Percentiles rank a stretch among this genome's conserved stretches.
Conservation (phyloP, 2,113 vertebrate species). For the Bufo gargarizans region DNA sequence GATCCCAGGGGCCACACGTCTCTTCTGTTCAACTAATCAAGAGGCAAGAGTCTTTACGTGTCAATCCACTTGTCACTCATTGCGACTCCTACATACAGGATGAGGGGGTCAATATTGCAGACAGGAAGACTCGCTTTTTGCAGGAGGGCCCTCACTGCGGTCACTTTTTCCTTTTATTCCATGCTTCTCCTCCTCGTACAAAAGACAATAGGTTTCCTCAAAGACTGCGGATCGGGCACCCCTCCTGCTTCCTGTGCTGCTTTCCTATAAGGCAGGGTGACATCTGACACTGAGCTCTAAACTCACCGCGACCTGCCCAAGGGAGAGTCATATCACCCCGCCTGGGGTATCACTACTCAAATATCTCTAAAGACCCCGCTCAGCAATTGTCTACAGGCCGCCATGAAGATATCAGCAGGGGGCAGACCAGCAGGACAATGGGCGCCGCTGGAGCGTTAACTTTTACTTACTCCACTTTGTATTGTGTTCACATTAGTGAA, state of each 20-base stretch:
- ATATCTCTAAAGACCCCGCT: too few relatives aligned
- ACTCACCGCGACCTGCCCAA: not conserved
- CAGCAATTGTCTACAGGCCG: not conserved
- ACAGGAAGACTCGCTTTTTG: conserved; percentile 12
- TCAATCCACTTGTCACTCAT: not conserved
- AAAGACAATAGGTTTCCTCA: conserved; percentile 24
- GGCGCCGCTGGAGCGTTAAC: not conserved
- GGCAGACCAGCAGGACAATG: not conserved
- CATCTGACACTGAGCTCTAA: conserved; percentile 18
- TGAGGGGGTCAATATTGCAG: not conserved
- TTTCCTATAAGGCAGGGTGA: conserved; percentile 2
- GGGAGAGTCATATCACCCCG: not conserved
- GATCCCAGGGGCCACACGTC: too few relatives aligned
- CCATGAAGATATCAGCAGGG: not conserved
- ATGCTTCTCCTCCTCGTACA: not conserved
- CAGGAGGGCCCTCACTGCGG: not conserved
- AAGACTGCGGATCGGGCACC: not conserved
- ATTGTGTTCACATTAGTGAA: not conserved
- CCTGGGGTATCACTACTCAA: not conserved
- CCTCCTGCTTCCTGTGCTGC: not conserved
- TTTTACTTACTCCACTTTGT: not conserved
- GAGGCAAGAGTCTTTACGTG: not conserved
- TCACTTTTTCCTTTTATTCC: conserved; percentile 7
- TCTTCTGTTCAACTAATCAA: not conserved
- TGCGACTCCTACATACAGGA: not conserved